These are phyloP conservation scores for Dolomedes plantarius DNA, from an alignment of 2,888 invertebrate genomes.

Conservation along the genomic window DNA sequence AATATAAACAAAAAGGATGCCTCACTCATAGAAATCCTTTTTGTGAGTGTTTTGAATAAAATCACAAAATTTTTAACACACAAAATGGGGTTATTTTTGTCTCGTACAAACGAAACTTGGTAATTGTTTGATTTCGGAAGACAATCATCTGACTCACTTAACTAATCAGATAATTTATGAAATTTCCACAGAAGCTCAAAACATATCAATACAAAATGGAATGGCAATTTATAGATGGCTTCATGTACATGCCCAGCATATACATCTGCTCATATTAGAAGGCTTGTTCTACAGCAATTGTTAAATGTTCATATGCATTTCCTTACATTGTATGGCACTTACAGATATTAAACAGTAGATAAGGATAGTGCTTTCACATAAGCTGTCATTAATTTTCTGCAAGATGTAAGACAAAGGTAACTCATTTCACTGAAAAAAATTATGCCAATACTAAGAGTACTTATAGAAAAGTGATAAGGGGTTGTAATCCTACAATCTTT, in stretches of 20 bases:
- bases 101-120: not conserved
- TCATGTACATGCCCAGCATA: constrained; percentile 28
- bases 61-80: no score
- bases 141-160: not conserved
- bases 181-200: not conserved
- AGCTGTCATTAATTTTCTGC: not conserved
- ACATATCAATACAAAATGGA: not conserved
- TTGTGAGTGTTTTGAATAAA: no score
- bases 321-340: not conserved
- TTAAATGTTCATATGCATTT: not conserved
- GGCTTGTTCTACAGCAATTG: not conserved
- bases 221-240: constrained; percentile 32
- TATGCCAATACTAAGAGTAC: no score
- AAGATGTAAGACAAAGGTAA: not conserved
- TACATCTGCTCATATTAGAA: not conserved
- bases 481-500: no score
- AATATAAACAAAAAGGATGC: no score
- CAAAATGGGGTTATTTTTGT: not conserved
- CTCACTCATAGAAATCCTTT: no score
- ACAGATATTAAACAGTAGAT: not conserved
- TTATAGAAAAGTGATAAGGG: no score
- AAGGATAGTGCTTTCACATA: not conserved
- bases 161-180: no score
- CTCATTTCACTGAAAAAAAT: no score
- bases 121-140: not conserved